These are phyloP conservation scores for Montipora capricornis DNA, from an alignment of 64 coral and sea anemone species.

Conservation along the genomic window DNA sequence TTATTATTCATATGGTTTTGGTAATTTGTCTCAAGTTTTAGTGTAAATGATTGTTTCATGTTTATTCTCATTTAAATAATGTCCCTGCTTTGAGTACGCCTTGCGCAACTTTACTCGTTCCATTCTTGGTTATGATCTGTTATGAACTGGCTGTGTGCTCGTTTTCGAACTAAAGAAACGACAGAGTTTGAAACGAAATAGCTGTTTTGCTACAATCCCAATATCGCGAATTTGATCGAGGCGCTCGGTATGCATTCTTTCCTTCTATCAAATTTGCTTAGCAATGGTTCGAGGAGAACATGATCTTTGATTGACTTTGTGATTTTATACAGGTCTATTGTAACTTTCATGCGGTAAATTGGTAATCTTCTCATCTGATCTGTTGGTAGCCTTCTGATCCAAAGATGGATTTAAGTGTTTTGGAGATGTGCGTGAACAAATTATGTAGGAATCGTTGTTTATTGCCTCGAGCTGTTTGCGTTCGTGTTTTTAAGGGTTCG, in stretches of 20 bases:
- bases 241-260: conserved; percentile 43
- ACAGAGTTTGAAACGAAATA: not conserved
- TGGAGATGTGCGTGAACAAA: not conserved
- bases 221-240: conserved; percentile 24
- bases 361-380: not conserved
- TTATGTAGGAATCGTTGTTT: too few species aligned
- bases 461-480: too few species aligned
- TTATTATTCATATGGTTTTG: not conserved
- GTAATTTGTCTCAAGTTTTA: not conserved
- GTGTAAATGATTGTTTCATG: not conserved
- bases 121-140: not conserved
- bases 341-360: not conserved
- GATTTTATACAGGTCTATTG: not conserved
- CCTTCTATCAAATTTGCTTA: conserved; percentile 4
- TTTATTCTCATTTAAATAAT: conserved; percentile 20
- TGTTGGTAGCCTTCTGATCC: not conserved
- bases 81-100: not conserved
- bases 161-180: not conserved
- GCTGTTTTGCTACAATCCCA: not conserved
- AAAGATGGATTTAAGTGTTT: not conserved
- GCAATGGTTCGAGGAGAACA: conserved; percentile 3
- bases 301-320: not conserved
- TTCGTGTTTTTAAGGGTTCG: too few species aligned
- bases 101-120: conserved; percentile 4
- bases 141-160: not conserved